These are phyloP conservation scores for Toxonevra muliebris DNA, from an alignment of 2,888 invertebrate genomes.

Conservation along the genomic window DNA sequence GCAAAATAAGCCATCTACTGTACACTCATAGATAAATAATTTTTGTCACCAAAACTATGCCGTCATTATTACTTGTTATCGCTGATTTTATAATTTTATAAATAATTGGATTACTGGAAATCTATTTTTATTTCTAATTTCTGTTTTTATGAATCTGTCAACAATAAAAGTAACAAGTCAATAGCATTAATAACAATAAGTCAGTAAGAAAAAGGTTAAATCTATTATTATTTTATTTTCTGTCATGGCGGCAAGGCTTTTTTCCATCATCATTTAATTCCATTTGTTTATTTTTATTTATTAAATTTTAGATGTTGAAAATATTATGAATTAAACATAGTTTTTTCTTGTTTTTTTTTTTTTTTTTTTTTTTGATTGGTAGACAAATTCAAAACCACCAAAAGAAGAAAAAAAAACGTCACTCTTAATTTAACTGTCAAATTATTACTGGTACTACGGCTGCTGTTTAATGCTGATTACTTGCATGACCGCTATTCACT, in stretches of 20 bases:
- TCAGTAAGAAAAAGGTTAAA: slow-evolving; percentile 23
- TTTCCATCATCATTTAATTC: neutral
- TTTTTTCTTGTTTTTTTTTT: neutral
- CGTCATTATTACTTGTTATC: no score
- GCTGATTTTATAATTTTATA: no score
- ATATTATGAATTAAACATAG: no score
- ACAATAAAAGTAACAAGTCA: no score
- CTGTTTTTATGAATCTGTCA: no score
- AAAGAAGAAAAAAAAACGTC: neutral
- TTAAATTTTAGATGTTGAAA: neutral
- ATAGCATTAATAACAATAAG: no score
- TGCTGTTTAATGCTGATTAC: no score
- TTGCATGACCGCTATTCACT: neutral
- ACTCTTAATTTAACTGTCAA: slow-evolving; percentile 10
- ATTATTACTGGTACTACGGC: neutral
- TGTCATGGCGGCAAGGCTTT: slow-evolving; percentile 17
- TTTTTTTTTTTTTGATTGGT: neutral
- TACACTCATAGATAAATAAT: no score
- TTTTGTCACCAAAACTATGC: no score
- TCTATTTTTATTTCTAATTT: no score
- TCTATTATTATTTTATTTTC: slow-evolving; percentile 15
- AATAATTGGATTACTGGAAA: no score
- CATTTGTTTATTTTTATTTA: neutral
- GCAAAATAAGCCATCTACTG: no score
- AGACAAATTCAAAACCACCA: neutral